Evolutionary conservation across 1,140 invertebrate genomes (phyloP), one percentile per base, ranked within the genome.

Genomic region (Megathymus violae): DNA sequence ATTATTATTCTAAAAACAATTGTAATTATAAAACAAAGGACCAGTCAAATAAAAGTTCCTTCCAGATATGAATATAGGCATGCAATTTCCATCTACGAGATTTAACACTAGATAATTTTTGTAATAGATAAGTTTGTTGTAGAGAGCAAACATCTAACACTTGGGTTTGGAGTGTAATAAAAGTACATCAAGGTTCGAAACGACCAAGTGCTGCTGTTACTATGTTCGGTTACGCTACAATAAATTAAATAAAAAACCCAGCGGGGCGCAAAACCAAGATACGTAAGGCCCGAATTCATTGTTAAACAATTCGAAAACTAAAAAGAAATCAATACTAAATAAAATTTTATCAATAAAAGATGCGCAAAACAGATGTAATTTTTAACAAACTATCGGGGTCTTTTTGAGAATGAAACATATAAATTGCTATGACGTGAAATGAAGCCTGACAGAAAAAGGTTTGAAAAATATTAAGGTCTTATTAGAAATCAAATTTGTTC

Each of bases 171-270:
- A 22, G 2, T 22, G 19, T 22, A 22, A 22, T 22, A 44, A 44
- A 44, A 44, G 43, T 44, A 11, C 19, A 44, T n/a, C 9, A 19
- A 17, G 7, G 19, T 22, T 46, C 9, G 4, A 16, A 19, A n/a
- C 43, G 17, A 19, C 17, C n/a, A 16, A 17, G 17, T 46, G 17
- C 10, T 46, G 43, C 43, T 46, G 43, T 46, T 46, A 46, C 11
- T 16, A 19, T 19, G 17, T 46, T 46, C 43, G 43, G n/a, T 19
- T 17, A 46, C 43, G 19, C 17, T 19, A 46, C 11, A 46, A 19
- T 46, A 46, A 46, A 46, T 46, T 4, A 25, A 46, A 46, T 47
- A 44, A 44, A 44, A 17, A n/a, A 19, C 41, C 0, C 41, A 44
- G 41, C 41, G n/a, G 41, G 41, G 10, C 6, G 10, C 6, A 44